These are phyloP conservation scores for Venustoraphidia nigricollis DNA, from an alignment of 2,888 invertebrate genomes.

Conservation along the genomic window DNA sequence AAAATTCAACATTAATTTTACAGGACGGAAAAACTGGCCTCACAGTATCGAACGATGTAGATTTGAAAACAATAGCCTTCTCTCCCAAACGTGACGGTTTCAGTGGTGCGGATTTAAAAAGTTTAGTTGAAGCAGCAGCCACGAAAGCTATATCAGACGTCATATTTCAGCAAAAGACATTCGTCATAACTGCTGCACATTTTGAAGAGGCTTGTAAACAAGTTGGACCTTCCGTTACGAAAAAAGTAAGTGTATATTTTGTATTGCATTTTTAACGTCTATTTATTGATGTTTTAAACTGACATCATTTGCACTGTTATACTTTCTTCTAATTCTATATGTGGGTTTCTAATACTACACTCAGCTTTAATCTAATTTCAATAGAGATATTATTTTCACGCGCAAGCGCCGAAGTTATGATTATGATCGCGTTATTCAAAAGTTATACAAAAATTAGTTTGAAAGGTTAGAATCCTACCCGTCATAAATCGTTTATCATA, in stretches of 20 bases:
- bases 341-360: no score
- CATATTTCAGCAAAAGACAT: constrained; percentile 25
- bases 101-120: constrained; percentile 88
- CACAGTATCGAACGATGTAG: constrained; percentile 56
- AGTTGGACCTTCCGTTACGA: constrained; percentile 75
- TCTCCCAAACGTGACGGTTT: constrained; percentile 57
- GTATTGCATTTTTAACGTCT: not conserved
- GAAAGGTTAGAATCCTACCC: no score
- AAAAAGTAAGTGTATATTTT: constrained; percentile 33
- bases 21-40: constrained; percentile 65
- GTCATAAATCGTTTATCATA: no score
- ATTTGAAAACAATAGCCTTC: constrained; percentile 52
- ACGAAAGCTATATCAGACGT: constrained; percentile 64
- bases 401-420: no score
- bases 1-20: constrained; percentile 12
- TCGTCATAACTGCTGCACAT: constrained; percentile 34
- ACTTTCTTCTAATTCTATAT: rapidly evolving
- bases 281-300: not conserved
- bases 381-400: no score
- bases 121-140: constrained; percentile 77
- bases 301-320: no score
- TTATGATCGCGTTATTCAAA: no score
- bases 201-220: constrained; percentile 62
- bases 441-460: no score
- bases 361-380: no score